Evolutionary conservation across 2,113 vertebrate genomes (phyloP).

Genomic region (Misgurnus anguillicaudatus): DNA sequence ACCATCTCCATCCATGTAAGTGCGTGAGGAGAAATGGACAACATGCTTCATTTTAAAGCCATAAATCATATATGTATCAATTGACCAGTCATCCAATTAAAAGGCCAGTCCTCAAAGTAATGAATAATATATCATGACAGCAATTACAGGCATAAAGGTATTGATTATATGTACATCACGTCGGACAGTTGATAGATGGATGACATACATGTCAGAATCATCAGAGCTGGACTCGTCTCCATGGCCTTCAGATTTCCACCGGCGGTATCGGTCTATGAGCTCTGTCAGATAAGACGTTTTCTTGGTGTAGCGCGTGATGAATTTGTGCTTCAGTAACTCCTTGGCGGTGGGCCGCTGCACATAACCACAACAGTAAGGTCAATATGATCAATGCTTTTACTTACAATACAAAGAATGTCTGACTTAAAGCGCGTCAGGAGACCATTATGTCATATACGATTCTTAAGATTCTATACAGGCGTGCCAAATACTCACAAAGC

Average conservation of each 20-base stretch:
- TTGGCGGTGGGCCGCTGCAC: conserved; percentile 93
- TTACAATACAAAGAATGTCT: neutral
- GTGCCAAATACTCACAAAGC: conserved; percentile 84
- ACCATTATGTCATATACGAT: neutral
- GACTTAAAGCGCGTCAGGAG: neutral
- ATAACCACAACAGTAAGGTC: conserved; percentile 4
- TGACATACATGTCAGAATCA: conserved; percentile 90
- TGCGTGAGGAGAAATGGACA: neutral
- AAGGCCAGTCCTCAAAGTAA: conserved; percentile 1
- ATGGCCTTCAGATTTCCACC: conserved; percentile 96
- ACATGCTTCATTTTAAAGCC: neutral
- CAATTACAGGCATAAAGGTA: neutral
- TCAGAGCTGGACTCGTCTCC: conserved; percentile 97
- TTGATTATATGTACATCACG: conserved; percentile 9
- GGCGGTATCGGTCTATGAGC: conserved; percentile 91
- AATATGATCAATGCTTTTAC: neutral
- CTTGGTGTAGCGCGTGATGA: conserved; percentile 98
- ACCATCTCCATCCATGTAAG: conserved; percentile 85
- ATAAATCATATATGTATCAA: neutral
- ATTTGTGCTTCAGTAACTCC: conserved; percentile 97
- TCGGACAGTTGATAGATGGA: neutral
- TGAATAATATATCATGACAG: conserved; percentile 9
- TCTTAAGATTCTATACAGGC: too few species aligned
- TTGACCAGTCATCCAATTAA: neutral
- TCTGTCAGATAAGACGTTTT: conserved; percentile 97